Evolutionary conservation across 2,797 vertebrate genomes (phyloP), one percentile per base, ranked within the genome.

Genomic region (Rhadinocentrus ornatus): DNA sequence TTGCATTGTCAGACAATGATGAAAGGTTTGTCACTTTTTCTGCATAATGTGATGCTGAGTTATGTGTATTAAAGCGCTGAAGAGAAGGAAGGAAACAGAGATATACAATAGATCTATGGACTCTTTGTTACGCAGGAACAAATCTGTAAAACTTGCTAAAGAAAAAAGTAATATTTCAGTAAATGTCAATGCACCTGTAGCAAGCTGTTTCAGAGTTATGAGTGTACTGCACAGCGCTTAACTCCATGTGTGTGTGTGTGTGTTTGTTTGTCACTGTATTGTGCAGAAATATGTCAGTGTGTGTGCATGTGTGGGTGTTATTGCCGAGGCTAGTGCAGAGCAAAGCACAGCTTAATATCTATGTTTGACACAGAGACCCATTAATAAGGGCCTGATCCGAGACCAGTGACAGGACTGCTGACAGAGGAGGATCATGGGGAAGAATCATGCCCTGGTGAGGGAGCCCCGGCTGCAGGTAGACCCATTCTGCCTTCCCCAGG

Each of bases 321-420:
- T 85, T 86, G 88, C 73, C 10, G 56, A 83, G 74, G 83, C 83
- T 84, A 56, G 86, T 55, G 81, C 11, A 37, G 78, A 80, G 86
- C 83, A 77, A 78, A 92, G 90, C 80, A 80, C 89, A 89, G 89
- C 91, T 95, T 95, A 96, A 96, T 95, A 95, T 88, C 93, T 91
- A 87, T 95, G 86, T 95, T 92, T 95, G 92, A 96, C 93, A 95
- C 92, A 91, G 82, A 91, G 85, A 91, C 92, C 90, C 94, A 94
- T 95, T 96, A 95, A 96, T 96, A 96, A 95, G 91, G 82, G 82
- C 86, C 89, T 93, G 94, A 95, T 96, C 94, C 66, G 75, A 93
- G 94, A 89, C 86, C 85, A 71, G 90, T 96, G 95, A 95, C 94
- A 96, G 91, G 70, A 88, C 83, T 94, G 94, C 94, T 95, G 95